Base-by-base conservation (phyloP, 2,113 vertebrate species). In the Antennarius striatus region DNA sequence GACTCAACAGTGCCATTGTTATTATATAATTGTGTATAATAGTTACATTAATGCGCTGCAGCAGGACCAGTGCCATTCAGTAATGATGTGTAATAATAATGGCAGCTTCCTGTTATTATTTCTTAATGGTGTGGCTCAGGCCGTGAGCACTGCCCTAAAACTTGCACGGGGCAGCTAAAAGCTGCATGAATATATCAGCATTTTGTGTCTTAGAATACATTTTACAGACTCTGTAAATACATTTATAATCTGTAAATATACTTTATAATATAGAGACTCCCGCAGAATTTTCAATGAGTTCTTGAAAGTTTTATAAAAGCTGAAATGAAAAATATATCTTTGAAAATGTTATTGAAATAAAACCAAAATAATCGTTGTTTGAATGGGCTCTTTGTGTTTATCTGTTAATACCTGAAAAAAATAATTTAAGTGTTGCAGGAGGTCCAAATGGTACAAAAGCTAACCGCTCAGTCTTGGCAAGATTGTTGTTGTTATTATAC, bases 51-150 rank as follows among this genome's bases (percentile, higher is more conserved):
- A 75, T 13, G 49, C 39, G 40, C 58, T 61, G 63, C 63, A 68
- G 64, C 67, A 72, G 48, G 67, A 55, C 64, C 40, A 4, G 60
- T 75, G 14, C 40, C 71, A 36, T 73, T 79, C 59, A 68, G 77
- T 90, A 89, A 92, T 89, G 65, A 55, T 76, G 74, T 84, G 61
- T 81, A 84, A 84, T 81, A 58, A 84, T 82, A 82, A 68, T 40
- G 50, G 49, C 72, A 55, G 64, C 72, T 88, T 90, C 85, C 86
- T 91, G 88, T 74, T 86, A 84, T 89, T 90, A 84, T 50, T n/a
- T 72, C 52, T 74, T 75, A 56, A 75, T 73, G 50, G 64, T 61
- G 50, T 12, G 73, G 52, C 13, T 55, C 28, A 57, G 74, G 30
- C 17, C 51, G 15, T 10, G 22, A 68, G 56, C 46, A 17, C 60